Evolutionary conservation across 2,113 vertebrate genomes (phyloP), one percentile per base, ranked within the genome.

Genomic region (Oostethus manadensis): DNA sequence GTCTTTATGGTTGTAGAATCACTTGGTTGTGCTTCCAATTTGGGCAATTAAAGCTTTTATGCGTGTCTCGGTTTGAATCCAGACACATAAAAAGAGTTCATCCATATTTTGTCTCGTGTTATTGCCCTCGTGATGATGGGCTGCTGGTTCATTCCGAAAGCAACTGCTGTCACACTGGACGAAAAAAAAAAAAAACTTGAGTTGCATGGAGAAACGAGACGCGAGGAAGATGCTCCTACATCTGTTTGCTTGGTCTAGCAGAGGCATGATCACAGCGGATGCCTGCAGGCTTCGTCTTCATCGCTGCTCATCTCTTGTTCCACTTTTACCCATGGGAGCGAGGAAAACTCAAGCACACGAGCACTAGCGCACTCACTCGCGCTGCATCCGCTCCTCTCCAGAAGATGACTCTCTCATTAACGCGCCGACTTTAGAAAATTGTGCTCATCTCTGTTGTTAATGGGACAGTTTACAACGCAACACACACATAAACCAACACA

Each of bases 161-260:
- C 76, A 65, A n/a, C 71, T 73, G 15, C 58, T 78, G 69, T 74
- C 72, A 74, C 48, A 46, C 60, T 40, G 60, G 67, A 33, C 15
- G 20, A 71, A 43, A 56, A 50, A 26, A 26, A 26, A 26, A 26
- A 26, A 26, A 26, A 38, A 50, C 45, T 45, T 59, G 35, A 51
- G 17, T 16, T 22, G 53, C 22, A 6, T 17, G 46, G 33, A 8
- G n/a, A 48, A 48, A 64, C 26, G 47, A 33, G 40, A 64, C 56
- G 48, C 44, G 10, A 73, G 62, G n/a, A 47, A 60, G 62, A 61
- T n/a, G 11, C 62, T 38, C 26, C 40, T 59, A 51, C 69, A 71
- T 83, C 66, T 85, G 77, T 83, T 81, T 77, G 66, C 63, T 57
- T 62, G 79, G 76, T 84, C 73, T 78, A 66, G 76, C 72, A 53